Conservation (phyloP, 2,888 invertebrate species). For the Lithophane socia region DNA sequence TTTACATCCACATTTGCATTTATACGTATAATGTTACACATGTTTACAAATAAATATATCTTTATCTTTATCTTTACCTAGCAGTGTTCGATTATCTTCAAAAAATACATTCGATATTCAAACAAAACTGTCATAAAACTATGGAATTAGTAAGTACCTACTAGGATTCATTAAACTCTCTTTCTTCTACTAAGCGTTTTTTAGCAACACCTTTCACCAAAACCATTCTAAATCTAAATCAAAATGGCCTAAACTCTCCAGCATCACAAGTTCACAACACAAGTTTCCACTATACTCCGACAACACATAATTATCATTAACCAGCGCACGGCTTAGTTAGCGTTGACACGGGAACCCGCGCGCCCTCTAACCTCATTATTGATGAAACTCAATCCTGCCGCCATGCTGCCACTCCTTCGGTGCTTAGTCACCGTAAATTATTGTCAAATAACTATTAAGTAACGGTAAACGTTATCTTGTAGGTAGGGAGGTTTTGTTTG, state of each 20-base stretch:
- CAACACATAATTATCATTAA: slow-evolving; percentile 58
- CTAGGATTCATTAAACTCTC: not conserved
- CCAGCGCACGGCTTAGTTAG: slow-evolving; percentile 59
- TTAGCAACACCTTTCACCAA: not conserved
- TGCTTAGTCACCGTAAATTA: slow-evolving; percentile 69
- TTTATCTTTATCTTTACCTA: too few species aligned
- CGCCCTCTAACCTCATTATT: slow-evolving; percentile 80
- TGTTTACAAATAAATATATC: too few species aligned
- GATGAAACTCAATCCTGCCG: slow-evolving; percentile 75
- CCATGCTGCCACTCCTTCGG: slow-evolving; percentile 63
- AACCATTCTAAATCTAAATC: not conserved
- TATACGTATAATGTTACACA: too few species aligned
- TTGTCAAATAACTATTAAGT: slow-evolving; percentile 70
- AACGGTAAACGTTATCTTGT: slow-evolving; percentile 61
- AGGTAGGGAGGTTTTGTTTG: slow-evolving; percentile 20
- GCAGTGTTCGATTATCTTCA: too few species aligned
- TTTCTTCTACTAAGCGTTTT: not conserved
- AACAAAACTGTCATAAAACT: not conserved
- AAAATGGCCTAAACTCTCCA: not conserved
- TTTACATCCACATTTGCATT: too few species aligned
- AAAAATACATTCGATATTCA: not conserved
- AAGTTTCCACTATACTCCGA: not conserved
- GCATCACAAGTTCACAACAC: slow-evolving; percentile 20
- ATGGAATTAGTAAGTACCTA: not conserved
- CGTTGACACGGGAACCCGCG: slow-evolving; percentile 65